Evolutionary conservation across 2,888 invertebrate species (phyloP).

Genomic region (Rapana venosa): DNA sequence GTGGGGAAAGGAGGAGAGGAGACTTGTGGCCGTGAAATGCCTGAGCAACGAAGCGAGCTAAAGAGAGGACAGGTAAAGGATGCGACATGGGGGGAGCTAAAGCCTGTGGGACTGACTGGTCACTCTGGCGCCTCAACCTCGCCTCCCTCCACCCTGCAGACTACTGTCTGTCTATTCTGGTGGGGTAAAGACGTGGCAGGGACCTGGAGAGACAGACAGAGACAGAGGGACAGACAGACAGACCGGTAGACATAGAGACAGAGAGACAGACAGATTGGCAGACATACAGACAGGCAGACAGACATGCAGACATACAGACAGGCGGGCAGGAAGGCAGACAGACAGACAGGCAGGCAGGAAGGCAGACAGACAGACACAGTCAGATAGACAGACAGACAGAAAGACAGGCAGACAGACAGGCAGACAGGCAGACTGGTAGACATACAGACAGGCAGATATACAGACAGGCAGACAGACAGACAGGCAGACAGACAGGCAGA

Average conservation of each 20-base stretch:
- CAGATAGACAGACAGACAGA: too few species aligned
- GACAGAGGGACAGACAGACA: too few species aligned
- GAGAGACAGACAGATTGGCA: not conserved
- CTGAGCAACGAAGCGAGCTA: not conserved
- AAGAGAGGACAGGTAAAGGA: not conserved
- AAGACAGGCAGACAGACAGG: not conserved
- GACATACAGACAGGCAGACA: too few species aligned
- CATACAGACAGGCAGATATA: not conserved
- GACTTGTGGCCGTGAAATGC: not conserved
- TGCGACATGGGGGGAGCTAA: not conserved
- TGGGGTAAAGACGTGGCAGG: too few species aligned
- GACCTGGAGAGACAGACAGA: too few species aligned
- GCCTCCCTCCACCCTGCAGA: not conserved
- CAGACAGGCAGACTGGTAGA: too few species aligned
- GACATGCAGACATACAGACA: not conserved
- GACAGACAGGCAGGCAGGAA: not conserved
- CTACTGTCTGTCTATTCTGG: too few species aligned
- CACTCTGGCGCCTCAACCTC: not conserved
- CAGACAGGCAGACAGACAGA: not conserved
- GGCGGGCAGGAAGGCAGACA: too few species aligned
- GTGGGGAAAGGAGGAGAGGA: not conserved
- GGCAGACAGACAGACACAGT: not conserved
- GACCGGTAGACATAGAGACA: too few species aligned
- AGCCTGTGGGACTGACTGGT: not conserved
- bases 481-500: not conserved